Percentiles rank a stretch among this genome's conserved stretches.
Evolutionary conservation across 2,113 vertebrate species (phyloP).

Genomic region (Notechis scutatus): DNA sequence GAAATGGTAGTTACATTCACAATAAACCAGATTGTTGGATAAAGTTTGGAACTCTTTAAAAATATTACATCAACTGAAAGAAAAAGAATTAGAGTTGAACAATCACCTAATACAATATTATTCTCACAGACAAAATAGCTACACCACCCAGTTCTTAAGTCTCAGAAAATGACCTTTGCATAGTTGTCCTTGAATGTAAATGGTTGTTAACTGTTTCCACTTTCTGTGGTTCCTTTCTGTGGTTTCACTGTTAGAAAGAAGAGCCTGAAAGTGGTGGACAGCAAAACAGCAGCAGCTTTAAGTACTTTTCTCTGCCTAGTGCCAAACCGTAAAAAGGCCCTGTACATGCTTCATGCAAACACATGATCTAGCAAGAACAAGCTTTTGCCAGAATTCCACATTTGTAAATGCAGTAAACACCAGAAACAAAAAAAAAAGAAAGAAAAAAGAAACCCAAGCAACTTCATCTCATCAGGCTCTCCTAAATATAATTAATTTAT

Average conservation of each 20-base stretch:
- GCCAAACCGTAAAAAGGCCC: constrained; percentile 54
- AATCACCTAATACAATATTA: neutral
- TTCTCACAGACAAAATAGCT: neutral
- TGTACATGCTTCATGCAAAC: constrained; percentile 45
- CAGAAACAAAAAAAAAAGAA: neutral
- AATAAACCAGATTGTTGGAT: neutral
- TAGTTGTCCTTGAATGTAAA: neutral
- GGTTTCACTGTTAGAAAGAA: constrained; percentile 26
- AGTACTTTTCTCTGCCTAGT: constrained; percentile 49
- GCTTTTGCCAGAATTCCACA: constrained; percentile 55
- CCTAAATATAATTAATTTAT: neutral
- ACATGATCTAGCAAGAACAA: constrained; percentile 2
- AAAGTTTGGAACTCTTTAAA: neutral
- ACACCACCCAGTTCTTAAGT: neutral
- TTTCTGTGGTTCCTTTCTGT: neutral
- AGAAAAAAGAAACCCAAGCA: neutral
- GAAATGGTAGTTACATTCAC: neutral
- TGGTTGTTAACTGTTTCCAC: neutral
- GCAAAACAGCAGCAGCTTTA: constrained; percentile 56
- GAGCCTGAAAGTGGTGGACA: constrained; percentile 28
- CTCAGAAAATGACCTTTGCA: neutral
- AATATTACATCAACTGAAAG: neutral
- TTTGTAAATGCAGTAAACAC: constrained; percentile 23
- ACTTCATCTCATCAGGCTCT: neutral
- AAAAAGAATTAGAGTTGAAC: neutral